phyloP scores from a whole-genome alignment of 2,888 invertebrate genomes.

The Orthosia incerta region DNA sequence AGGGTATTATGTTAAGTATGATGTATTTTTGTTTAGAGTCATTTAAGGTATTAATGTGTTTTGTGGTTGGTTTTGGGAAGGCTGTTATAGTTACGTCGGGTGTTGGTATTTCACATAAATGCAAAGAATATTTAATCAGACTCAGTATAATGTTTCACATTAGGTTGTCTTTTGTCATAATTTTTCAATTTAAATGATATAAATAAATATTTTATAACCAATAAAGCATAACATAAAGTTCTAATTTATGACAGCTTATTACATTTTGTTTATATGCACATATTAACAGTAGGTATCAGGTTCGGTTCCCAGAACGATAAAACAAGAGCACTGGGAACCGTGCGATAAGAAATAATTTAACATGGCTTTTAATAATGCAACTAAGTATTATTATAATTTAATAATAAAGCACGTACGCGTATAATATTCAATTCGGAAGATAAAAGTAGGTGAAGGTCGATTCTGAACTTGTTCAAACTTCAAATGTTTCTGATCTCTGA shows the following conservation, averaged over 20 bases:
- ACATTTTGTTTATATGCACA: conserved; percentile 21
- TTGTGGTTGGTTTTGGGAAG: conserved; percentile 4
- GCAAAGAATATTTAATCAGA: not conserved
- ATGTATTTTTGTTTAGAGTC: conserved; percentile 26
- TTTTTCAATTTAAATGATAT: not conserved
- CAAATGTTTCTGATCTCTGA: conserved; percentile 2
- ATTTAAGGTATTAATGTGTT: conserved; percentile 22
- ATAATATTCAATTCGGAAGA: not conserved
- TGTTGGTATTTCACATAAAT: conserved; percentile 3
- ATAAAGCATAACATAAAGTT: conserved; percentile 2
- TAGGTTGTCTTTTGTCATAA: too few relatives aligned
- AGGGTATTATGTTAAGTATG: conserved; percentile 34
- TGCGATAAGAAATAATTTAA: conserved; percentile 36
- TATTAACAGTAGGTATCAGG: conserved; percentile 21
- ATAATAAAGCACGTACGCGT: conserved; percentile 17
- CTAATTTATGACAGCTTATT: not conserved
- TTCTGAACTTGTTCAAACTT: not conserved
- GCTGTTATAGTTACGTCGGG: not conserved
- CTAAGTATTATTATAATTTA: conserved; percentile 34
- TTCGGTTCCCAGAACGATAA: conserved; percentile 42
- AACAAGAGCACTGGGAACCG: conserved; percentile 47
- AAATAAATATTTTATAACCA: conserved; percentile 4
- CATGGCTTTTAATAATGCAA: conserved; percentile 14
- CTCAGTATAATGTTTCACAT: not conserved
- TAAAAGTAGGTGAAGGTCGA: conserved; percentile 1